Evolutionary conservation across 2,113 vertebrate genomes (phyloP).

Genomic region (Trogon surrucura): DNA sequence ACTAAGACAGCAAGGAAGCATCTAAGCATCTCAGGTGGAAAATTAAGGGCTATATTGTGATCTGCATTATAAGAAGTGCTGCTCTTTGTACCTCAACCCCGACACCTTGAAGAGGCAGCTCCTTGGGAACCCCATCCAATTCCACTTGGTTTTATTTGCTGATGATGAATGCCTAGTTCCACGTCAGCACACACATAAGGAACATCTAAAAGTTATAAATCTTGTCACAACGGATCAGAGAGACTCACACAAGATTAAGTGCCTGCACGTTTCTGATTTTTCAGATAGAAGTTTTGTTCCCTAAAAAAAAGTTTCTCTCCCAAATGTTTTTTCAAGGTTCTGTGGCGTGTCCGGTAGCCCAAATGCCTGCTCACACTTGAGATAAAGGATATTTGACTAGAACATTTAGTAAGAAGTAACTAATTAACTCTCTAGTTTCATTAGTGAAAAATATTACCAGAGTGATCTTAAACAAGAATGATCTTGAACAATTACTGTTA

Average conservation of each 20-base stretch:
- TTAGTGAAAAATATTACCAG: slow-evolving; percentile 10
- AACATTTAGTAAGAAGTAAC: not conserved
- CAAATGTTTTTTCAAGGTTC: not conserved
- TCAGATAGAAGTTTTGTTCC: not conserved
- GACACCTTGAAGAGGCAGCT: not conserved
- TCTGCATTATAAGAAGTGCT: not conserved
- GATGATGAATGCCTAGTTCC: not conserved
- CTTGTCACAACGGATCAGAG: not conserved
- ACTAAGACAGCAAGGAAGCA: not conserved
- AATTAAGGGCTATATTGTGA: not conserved
- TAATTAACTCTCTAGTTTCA: slow-evolving; percentile 10
- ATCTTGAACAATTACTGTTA: not conserved
- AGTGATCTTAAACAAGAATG: not conserved
- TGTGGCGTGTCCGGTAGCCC: fast-evolving
- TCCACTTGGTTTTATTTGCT: not conserved
- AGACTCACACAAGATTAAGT: not conserved
- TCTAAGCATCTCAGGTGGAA: slow-evolving; percentile 6
- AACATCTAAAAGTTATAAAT: not conserved
- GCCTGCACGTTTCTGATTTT: not conserved
- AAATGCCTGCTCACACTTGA: not conserved
- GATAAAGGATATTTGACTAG: not conserved
- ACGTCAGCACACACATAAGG: not conserved
- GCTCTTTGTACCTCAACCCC: not conserved
- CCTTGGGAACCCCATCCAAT: not conserved
- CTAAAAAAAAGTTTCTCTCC: not conserved